These are phyloP conservation scores for Peromyscus nudipes DNA, from an alignment of 2,797 vertebrate species.

Conservation along the genomic window DNA sequence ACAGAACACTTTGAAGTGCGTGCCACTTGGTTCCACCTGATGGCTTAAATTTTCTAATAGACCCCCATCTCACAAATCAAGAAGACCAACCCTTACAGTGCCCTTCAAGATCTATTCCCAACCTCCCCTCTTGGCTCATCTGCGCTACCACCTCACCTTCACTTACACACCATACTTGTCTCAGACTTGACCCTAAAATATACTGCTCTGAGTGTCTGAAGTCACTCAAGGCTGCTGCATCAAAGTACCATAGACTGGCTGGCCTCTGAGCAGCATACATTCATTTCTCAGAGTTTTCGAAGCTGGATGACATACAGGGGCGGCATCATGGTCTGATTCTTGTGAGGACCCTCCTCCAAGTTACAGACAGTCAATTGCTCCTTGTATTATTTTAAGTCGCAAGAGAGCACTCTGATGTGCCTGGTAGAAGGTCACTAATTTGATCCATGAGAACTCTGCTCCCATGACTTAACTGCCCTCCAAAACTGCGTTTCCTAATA, in stretches of 20 bases:
- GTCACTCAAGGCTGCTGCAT: background rate
- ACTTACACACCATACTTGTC: background rate
- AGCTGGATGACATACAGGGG: background rate
- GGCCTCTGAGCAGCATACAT: background rate
- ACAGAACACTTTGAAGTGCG: background rate
- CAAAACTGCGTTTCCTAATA: background rate
- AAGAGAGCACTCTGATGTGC: background rate
- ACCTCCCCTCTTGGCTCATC: background rate
- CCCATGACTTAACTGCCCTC: background rate
- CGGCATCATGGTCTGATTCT: background rate
- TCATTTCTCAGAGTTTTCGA: background rate
- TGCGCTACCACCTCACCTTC: background rate
- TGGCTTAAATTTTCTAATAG: background rate
- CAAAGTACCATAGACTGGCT: background rate
- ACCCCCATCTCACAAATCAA: background rate
- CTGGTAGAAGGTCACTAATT: background rate
- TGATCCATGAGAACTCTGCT: background rate
- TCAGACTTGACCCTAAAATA: background rate
- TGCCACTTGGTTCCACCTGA: background rate
- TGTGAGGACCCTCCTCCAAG: background rate
- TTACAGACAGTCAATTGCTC: background rate
- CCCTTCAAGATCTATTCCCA: background rate
- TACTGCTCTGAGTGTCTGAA: background rate
- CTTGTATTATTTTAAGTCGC: background rate
- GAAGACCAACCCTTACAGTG: background rate